Percentiles rank a stretch among this genome's conserved stretches.
These are phyloP conservation scores for Pao palembangensis DNA, from an alignment of 2,113 vertebrate species.

Conservation along the genomic window DNA sequence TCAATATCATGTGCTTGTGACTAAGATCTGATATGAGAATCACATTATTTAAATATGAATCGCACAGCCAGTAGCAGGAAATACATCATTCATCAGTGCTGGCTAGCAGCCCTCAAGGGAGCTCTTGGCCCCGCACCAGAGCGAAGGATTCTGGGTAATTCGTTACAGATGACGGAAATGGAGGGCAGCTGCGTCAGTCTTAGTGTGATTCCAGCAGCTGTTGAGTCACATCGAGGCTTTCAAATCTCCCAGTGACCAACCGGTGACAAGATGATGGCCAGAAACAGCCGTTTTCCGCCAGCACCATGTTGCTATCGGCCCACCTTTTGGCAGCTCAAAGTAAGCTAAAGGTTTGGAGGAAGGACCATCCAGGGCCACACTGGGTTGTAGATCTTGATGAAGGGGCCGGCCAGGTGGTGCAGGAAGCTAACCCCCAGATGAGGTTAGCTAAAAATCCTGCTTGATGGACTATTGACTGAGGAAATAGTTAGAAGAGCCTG, in stretches of 20 bases:
- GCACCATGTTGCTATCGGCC: neutral
- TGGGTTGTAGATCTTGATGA: no score
- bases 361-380: no score
- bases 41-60: conserved; percentile 37
- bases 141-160: conserved; percentile 53
- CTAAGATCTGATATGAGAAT: conserved; percentile 38
- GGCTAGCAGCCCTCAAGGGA: conserved; percentile 20
- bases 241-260: conserved; percentile 14
- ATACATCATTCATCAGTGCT: conserved; percentile 28
- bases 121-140: conserved; percentile 24
- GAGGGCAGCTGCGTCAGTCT: conserved; percentile 36
- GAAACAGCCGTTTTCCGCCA: conserved; percentile 22
- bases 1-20: conserved; percentile 26
- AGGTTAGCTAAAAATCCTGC: no score
- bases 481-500: no score
- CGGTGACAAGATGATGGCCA: conserved; percentile 24
- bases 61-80: conserved; percentile 35
- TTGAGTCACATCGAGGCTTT: conserved; percentile 50
- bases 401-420: no score
- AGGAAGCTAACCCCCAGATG: no score
- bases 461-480: no score
- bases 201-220: conserved; percentile 31
- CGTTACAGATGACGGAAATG: conserved; percentile 49
- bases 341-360: no score
- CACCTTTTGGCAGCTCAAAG: no score